Base-by-base conservation (phyloP, 2,797 vertebrate species). In the Schizothorax lantsangensis region DNA sequence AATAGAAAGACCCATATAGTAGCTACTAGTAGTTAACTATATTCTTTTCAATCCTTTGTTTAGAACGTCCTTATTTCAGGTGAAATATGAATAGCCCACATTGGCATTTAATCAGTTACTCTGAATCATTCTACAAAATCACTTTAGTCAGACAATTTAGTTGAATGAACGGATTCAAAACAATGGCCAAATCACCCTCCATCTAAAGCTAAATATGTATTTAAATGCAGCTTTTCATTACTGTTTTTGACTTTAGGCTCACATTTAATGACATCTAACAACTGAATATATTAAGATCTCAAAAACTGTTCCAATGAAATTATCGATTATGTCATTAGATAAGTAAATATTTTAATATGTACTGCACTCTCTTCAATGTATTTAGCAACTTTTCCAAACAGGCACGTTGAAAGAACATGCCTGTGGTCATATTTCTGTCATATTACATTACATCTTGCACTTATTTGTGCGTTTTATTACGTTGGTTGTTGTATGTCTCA, bases 161-260 rank as follows among this genome's bases (percentile, higher is more conserved):
- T 52, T 69, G 71, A 36, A 54, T 57, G 33, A 54, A 38, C 12
- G 19, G 14, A 57, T 72, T 57, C 47, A 72, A 52, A 54, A 26
- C 23, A 82, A 54, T 36, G 30, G 17, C 47, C n/a, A 3, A n/a
- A 82, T n/a, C 23, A 54, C 54, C 4, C 36, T 1, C 47, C 23
- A 71, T 72, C 10, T 59, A 30, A 36, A 54, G 47, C 47, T 38
- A 30, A 54, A 17, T 19, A 54, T 54, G 38, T 54, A 43, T 72
- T 54, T 47, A 69, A 81, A 52, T 54, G 49, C 15, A 52, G n/a
- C 45, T 82, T 14, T 81, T 38, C 30, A 52, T 69, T 69, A 45
- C 59, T 19, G n/a, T 26, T 59, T 59, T 78, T 38, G 52, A 59
- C 33, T 59, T 23, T 2, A 38, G 3, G 19, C 36, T 77, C 19